A percentile compares a stretch with the other conserved stretches of the same genome.
Evolutionary conservation across 2,797 vertebrate species (phyloP).

Genomic region (Sebastes matsubarae): DNA sequence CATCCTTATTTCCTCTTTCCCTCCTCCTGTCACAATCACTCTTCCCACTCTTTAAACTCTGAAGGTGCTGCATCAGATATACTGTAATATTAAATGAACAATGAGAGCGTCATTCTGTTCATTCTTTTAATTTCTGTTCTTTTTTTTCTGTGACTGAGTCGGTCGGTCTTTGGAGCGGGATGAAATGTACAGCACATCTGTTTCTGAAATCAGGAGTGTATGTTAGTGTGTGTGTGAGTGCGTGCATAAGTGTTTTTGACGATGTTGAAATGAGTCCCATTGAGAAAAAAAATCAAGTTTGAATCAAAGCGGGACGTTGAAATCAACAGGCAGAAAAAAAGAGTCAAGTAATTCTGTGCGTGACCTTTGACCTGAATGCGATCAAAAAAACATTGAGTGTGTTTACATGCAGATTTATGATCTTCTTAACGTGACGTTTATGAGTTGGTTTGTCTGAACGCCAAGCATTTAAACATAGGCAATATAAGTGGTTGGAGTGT

Average conservation of each 20-base stretch:
- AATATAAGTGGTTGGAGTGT: slow-evolving; percentile 33
- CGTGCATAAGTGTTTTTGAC: not conserved
- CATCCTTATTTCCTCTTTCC: not conserved
- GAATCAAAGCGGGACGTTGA: slow-evolving; percentile 41
- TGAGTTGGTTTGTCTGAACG: slow-evolving; percentile 31
- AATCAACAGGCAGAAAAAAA: slow-evolving; percentile 24
- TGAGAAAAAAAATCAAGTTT: slow-evolving; percentile 33
- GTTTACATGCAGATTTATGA: slow-evolving; percentile 59
- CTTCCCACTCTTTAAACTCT: slow-evolving; percentile 62
- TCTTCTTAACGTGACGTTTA: slow-evolving; percentile 42
- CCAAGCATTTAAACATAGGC: slow-evolving; percentile 42
- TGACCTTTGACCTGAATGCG: slow-evolving; percentile 38
- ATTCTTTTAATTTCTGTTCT: slow-evolving; percentile 37
- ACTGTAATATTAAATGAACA: slow-evolving; percentile 75
- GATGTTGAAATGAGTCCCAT: slow-evolving; percentile 32
- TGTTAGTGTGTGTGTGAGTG: not conserved
- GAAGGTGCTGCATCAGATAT: slow-evolving; percentile 82
- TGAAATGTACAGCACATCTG: slow-evolving; percentile 70
- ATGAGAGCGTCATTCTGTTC: slow-evolving; percentile 42
- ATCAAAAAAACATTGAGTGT: slow-evolving; percentile 50
- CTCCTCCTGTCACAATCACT: not conserved
- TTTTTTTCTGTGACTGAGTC: slow-evolving; percentile 42
- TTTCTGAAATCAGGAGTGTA: slow-evolving; percentile 40
- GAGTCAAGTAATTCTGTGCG: slow-evolving; percentile 27
- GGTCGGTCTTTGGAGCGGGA: slow-evolving; percentile 47